These are phyloP conservation scores for Anabas testudineus DNA, from an alignment of 2,797 vertebrate genomes.

Conservation along the genomic window DNA sequence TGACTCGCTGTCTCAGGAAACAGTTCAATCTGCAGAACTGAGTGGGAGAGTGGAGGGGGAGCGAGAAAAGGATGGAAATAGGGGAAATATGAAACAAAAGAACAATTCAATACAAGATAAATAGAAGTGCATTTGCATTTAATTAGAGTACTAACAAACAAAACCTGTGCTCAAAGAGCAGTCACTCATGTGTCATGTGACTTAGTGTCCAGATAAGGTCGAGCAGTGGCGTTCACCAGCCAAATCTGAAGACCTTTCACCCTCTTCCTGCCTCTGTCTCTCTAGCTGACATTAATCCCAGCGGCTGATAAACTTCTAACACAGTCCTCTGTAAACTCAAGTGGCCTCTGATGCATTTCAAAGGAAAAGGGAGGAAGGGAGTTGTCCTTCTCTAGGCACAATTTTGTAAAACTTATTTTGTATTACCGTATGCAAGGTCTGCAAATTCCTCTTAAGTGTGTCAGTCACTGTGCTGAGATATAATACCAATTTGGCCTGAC, in stretches of 20 bases:
- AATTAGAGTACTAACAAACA: neutral
- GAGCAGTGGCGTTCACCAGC: neutral
- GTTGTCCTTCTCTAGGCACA: neutral
- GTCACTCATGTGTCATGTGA: too few species aligned
- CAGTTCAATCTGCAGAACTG: constrained; percentile 38
- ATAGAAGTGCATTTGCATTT: constrained; percentile 33
- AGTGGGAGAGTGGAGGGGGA: neutral
- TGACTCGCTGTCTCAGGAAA: constrained; percentile 61
- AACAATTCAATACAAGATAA: constrained; percentile 9
- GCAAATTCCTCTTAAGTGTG: too few species aligned
- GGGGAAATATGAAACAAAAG: constrained; percentile 16
- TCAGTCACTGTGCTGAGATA: too few species aligned
- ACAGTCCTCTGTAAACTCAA: constrained; percentile 30
- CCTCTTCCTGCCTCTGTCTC: constrained; percentile 17
- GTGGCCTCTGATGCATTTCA: constrained; percentile 6
- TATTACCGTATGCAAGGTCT: too few species aligned
- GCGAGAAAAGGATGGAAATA: constrained; percentile 8
- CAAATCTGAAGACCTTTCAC: constrained; percentile 38
- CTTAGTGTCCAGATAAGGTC: constrained; percentile 36
- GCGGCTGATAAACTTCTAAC: constrained; percentile 39
- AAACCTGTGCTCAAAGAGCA: constrained; percentile 23
- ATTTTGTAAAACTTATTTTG: too few species aligned
- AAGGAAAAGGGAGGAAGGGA: neutral
- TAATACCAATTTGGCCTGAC: constrained; percentile 10
- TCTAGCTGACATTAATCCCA: constrained; percentile 43